A percentile compares a stretch with the other conserved stretches of the same genome.
These are phyloP conservation scores for Varanus komodoensis DNA, from an alignment of 2,113 vertebrate genomes.

Conservation along the genomic window DNA sequence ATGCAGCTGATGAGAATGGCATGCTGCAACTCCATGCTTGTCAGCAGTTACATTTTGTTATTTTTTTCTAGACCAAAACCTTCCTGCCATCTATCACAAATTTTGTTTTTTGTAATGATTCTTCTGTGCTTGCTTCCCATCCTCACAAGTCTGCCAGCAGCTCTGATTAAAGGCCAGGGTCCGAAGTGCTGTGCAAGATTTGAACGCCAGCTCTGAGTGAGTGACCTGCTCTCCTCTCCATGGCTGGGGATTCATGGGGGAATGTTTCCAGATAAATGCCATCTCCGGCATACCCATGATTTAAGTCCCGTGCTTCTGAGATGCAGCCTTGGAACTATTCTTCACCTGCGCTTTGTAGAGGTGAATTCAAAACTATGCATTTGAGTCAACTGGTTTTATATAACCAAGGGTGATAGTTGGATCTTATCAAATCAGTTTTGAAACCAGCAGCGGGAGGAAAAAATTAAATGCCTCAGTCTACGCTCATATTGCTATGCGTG, in stretches of 20 bases:
- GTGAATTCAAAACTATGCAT: conserved; percentile 16
- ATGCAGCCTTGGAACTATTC: conserved; percentile 2
- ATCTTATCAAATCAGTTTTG: conserved; percentile 31
- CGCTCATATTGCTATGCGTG: conserved; percentile 14
- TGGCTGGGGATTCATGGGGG: background rate
- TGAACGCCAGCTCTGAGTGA: background rate
- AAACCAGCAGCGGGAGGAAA: conserved; percentile 18
- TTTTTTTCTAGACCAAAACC: background rate
- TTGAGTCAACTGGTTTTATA: background rate
- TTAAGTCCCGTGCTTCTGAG: background rate
- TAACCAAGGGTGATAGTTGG: conserved; percentile 9
- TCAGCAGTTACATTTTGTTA: background rate
- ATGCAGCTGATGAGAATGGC: background rate
- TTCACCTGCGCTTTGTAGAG: conserved; percentile 38
- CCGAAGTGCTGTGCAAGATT: background rate
- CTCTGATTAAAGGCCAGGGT: background rate
- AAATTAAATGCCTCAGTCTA: background rate
- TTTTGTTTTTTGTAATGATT: background rate
- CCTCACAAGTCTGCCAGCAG: background rate
- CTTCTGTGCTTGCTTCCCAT: background rate
- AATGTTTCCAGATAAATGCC: background rate
- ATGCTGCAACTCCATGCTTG: background rate
- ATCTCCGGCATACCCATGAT: background rate
- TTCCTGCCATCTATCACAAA: background rate
- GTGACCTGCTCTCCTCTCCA: background rate